Conservation (phyloP, 2,888 invertebrate genomes). For the Drosophila colorata region DNA sequence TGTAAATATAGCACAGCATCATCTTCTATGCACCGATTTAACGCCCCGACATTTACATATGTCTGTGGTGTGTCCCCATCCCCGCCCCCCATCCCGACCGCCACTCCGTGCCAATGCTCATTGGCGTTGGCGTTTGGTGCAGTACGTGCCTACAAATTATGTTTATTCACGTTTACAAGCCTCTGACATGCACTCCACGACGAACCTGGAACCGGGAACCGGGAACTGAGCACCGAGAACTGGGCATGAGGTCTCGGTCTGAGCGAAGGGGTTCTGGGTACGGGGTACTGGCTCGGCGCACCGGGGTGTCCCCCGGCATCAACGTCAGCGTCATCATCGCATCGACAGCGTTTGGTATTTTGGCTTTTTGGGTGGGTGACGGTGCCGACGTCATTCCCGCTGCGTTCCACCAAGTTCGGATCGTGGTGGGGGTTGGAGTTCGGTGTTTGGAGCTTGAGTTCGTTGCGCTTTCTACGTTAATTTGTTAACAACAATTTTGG, state of each 20-base stretch:
- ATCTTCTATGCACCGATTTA: conserved; percentile 76
- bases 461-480: conserved; percentile 80
- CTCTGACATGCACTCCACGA: conserved; percentile 75
- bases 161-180: conserved; percentile 80
- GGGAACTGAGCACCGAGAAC: conserved; percentile 20
- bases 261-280: conserved; percentile 19
- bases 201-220: conserved; percentile 45
- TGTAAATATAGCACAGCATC: conserved; percentile 41
- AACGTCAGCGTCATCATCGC: conserved; percentile 69
- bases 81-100: background rate
- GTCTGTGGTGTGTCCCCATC: conserved; percentile 49
- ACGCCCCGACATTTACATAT: conserved; percentile 81
- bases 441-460: conserved; percentile 28
- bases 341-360: conserved; percentile 71
- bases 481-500: conserved; percentile 75
- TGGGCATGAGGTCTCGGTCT: conserved; percentile 47
- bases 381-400: conserved; percentile 71
- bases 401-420: conserved; percentile 33
- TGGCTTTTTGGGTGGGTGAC: conserved; percentile 74
- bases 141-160: conserved; percentile 78
- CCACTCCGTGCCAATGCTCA: conserved; percentile 37
- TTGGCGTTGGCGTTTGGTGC: conserved; percentile 66
- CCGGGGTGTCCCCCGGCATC: conserved; percentile 75
- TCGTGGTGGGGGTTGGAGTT: conserved; percentile 1
- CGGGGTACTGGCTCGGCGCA: conserved; percentile 54